Evolutionary conservation across 2,888 invertebrate genomes (phyloP), one percentile per base, ranked within the genome.

Genomic region (Philereme transversata): DNA sequence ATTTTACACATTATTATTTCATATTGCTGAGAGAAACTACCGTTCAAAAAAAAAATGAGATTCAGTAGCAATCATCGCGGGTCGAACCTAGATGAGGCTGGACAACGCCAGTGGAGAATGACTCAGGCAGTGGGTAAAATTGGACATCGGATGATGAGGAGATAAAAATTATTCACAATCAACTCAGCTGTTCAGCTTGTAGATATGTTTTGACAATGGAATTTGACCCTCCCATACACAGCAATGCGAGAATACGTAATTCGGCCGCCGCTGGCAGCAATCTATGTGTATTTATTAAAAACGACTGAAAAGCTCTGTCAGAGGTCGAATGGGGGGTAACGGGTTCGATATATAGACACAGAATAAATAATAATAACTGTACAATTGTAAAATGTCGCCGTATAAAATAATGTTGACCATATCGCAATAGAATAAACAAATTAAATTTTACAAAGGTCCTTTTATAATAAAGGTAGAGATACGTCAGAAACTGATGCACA

Each of bases 171-270:
- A 22, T 22, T 22, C 22, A 22, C 3, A 22, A 22, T 22, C 22
- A 22, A 22, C 22, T 22, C 47, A 53, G 48, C 57, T 44, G 44
- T 40, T 44, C 33, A 48, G 6, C 40, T 11, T 3, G 22, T 22
- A 11, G 36, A 11, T 49, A 43, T 51, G 36, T 43, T 59, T 40
- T 51, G 46, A 41, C 46, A 55, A 60, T 60, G 50, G 45, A 54
- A 60, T 64, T 46, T 56, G 38, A 10, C 44, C 55, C 50, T 61
- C 48, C 60, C 56, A 64, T 61, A 61, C 40, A 40, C 50, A 56
- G 61, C 56, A 51, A 52, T 48, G 47, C 48, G 48, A 52, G 46
- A 64, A 55, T 41, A 50, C 46, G 22, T 51, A 47, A 60, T 55
- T 9, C 33, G 50, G 50, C 46, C 45, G 53, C 59, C 35, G 59